Conservation (phyloP, 35 echinoderm and acorn worm genomes). For the Apostichopus parvimensis region DNA sequence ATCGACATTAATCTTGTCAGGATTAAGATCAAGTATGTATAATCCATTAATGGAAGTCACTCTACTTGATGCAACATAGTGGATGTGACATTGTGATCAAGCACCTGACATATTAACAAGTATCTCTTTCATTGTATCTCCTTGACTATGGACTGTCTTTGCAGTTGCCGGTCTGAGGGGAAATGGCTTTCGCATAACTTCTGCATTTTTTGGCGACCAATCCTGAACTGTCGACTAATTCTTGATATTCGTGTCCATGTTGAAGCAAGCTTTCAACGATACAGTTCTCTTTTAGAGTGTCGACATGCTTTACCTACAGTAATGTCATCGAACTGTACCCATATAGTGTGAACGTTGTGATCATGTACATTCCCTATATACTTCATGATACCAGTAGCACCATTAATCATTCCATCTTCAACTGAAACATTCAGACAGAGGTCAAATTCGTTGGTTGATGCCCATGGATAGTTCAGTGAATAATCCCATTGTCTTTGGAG, state of each 20-base stretch:
- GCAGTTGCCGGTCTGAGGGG: constrained; percentile 36
- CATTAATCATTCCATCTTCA: constrained; percentile 59
- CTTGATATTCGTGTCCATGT: constrained; percentile 39
- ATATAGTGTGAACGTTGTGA: not conserved
- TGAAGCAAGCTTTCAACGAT: not conserved
- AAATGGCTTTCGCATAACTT: constrained; percentile 46
- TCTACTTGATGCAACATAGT: constrained; percentile 46
- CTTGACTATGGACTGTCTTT: constrained; percentile 59
- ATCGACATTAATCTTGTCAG: constrained; percentile 13
- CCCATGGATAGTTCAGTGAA: too few relatives aligned
- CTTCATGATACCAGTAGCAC: constrained; percentile 32
- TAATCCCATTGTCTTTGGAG: too few relatives aligned
- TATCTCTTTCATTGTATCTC: constrained; percentile 23
- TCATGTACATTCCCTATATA: not conserved
- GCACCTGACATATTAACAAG: constrained; percentile 41
- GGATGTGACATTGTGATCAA: not conserved
- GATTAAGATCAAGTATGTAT: constrained; percentile 11
- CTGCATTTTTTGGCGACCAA: constrained; percentile 34
- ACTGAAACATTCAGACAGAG: constrained; percentile 39
- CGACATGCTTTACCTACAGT: not conserved
- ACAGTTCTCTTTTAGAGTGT: not conserved
- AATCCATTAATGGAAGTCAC: constrained; percentile 30
- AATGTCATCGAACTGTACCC: constrained; percentile 51
- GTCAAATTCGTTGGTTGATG: too few relatives aligned
- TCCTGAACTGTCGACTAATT: not conserved